These are phyloP conservation scores for Cladopsammia gracilis DNA, from an alignment of 64 coral and sea anemone genomes.

Conservation along the genomic window DNA sequence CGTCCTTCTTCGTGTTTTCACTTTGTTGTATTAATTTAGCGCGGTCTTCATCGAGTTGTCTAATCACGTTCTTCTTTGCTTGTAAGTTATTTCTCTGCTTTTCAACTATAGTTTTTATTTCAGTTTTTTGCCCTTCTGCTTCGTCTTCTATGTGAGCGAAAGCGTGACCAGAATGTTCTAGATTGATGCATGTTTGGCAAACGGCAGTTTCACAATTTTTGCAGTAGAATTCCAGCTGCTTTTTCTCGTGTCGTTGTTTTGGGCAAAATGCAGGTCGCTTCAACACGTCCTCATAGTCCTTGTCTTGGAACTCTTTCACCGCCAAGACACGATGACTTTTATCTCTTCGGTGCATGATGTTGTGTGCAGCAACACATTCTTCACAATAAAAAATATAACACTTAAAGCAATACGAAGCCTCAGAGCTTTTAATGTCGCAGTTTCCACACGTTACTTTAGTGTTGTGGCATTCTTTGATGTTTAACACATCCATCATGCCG, in stretches of 20 bases:
- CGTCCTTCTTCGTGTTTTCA: neutral
- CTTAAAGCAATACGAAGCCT: constrained; percentile 68
- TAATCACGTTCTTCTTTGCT: neutral
- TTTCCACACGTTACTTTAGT: constrained; percentile 60
- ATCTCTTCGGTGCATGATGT: constrained; percentile 41
- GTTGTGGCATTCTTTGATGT: neutral
- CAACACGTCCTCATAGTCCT: constrained; percentile 66
- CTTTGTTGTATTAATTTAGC: neutral
- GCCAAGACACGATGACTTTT: constrained; percentile 54
- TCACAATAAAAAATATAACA: constrained; percentile 73
- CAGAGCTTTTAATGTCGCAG: constrained; percentile 63
- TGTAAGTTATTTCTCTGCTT: neutral
- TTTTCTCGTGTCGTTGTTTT: constrained; percentile 69
- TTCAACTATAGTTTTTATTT: neutral
- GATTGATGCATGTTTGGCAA: constrained; percentile 33
- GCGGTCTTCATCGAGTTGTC: neutral
- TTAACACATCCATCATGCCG: neutral
- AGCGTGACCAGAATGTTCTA: neutral
- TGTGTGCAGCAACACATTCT: constrained; percentile 57
- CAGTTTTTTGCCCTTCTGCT: neutral
- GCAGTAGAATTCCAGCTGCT: constrained; percentile 69
- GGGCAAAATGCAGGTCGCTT: constrained; percentile 65
- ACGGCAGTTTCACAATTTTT: constrained; percentile 44
- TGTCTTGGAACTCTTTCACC: constrained; percentile 46
- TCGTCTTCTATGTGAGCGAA: neutral